These are phyloP conservation scores for Casuarius casuarius DNA, from an alignment of 2,113 vertebrate species.

Conservation along the genomic window DNA sequence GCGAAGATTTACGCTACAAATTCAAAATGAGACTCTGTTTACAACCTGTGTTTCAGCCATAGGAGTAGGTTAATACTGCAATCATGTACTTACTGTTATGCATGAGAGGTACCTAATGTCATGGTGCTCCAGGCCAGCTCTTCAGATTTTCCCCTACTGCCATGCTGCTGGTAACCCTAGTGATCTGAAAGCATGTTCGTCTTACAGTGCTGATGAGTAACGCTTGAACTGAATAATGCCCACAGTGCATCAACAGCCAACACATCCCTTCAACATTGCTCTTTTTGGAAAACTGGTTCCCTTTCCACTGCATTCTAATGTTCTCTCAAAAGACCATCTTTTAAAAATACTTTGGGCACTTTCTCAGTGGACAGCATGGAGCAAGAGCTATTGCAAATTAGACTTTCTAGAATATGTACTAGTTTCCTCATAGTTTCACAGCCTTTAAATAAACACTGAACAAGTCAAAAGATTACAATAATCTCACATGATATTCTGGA, in stretches of 20 bases:
- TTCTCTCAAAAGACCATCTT: background rate
- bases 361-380: background rate
- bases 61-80: background rate
- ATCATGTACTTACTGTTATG: background rate
- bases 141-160: background rate
- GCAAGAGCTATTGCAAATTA: background rate
- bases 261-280: rapidly evolving
- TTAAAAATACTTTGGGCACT: background rate
- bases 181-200: background rate
- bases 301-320: background rate
- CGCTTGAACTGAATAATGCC: background rate
- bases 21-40: background rate
- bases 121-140: background rate
- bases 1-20: background rate
- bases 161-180: background rate
- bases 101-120: background rate
- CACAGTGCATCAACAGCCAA: background rate
- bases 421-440: background rate
- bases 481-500: background rate
- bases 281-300: background rate
- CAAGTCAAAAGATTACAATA: background rate
- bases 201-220: background rate
- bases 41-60: background rate
- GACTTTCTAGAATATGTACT: background rate
- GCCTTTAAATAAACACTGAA: background rate